These are phyloP conservation scores for Perca fluviatilis DNA, from an alignment of 2,113 vertebrate genomes.

Conservation along the genomic window DNA sequence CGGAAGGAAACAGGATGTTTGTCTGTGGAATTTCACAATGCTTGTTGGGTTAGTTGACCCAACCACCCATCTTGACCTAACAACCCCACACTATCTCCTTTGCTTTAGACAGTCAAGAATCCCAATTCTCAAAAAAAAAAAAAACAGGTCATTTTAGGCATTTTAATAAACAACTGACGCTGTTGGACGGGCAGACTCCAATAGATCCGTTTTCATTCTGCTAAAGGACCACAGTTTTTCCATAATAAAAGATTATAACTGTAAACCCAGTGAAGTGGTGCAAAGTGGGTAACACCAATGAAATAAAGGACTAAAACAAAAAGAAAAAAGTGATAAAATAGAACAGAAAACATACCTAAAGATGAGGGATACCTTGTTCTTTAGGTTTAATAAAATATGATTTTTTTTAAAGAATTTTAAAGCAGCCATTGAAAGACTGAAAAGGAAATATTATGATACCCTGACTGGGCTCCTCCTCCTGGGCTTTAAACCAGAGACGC, in stretches of 20 bases:
- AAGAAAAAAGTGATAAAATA: neutral
- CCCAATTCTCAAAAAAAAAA: neutral
- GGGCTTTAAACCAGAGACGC: neutral
- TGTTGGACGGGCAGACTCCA: neutral
- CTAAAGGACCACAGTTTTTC: neutral
- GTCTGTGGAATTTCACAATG: no score
- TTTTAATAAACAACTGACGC: constrained; percentile 34
- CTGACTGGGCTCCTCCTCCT: neutral
- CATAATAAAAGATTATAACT: neutral
- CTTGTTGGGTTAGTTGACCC: no score
- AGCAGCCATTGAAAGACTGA: neutral
- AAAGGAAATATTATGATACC: neutral
- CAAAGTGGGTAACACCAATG: neutral
- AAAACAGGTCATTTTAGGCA: neutral
- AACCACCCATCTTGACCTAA: no score
- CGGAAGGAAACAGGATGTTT: no score
- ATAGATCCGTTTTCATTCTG: constrained; percentile 1
- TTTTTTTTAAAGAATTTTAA: neutral
- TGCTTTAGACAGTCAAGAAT: neutral
- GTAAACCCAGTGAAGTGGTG: neutral
- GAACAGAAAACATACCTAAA: neutral
- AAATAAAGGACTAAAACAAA: neutral
- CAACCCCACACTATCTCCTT: neutral
- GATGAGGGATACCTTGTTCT: neutral
- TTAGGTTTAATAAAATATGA: neutral